Base-by-base conservation (phyloP, 2,797 vertebrate species). In the Aphelocoma californica region DNA sequence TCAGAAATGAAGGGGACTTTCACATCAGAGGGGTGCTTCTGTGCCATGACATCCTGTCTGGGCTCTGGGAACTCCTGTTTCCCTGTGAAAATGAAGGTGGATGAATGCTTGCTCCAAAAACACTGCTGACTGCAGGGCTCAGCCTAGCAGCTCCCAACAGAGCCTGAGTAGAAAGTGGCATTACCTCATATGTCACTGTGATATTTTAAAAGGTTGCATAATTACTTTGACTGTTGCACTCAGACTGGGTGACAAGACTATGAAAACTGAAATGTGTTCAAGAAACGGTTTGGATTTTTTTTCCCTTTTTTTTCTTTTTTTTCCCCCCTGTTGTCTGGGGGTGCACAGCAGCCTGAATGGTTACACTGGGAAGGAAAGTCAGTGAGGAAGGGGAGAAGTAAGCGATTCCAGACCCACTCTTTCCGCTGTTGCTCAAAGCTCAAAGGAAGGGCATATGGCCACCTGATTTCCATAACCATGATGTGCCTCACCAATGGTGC, bases 151-250 rank as follows among this genome's bases (percentile, higher is more conserved):
- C 80, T 96, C 92, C 88, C 88, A 72, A 54, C 13, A 18, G 90
- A 87, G 77, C 84, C 86, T 79, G 71, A 79, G 61, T 25, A 65
- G 51, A 93, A 96, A 89, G 90, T 45, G 72, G 89, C 93, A 96
- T 95, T 96, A 96, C 90, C 92, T 97, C 92, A 96, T 96, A 94
- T 95, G 94, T 92, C 94, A 97, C 89, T 66, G 90, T 83, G 84
- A 85, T 95, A 94, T 93, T 96, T 92, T 82, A 92, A 94, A 84
- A 36, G 57, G 51, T 92, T 95, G 82, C 70, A 66, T 88, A 95
- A 94, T 94, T 64, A 84, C 88, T 81, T 57, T 53, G 64, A 90
- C 83, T 88, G 20, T 64, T 93, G 34, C 78, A 44, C 34, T 90
- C 29, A 0, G 72, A 67, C 67, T 28, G 64, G 79, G 65, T 83